Percentiles rank a stretch among this genome's conserved stretches.
Evolutionary conservation across 2,888 invertebrate species (phyloP).

Genomic region (Tenthredo notha): DNA sequence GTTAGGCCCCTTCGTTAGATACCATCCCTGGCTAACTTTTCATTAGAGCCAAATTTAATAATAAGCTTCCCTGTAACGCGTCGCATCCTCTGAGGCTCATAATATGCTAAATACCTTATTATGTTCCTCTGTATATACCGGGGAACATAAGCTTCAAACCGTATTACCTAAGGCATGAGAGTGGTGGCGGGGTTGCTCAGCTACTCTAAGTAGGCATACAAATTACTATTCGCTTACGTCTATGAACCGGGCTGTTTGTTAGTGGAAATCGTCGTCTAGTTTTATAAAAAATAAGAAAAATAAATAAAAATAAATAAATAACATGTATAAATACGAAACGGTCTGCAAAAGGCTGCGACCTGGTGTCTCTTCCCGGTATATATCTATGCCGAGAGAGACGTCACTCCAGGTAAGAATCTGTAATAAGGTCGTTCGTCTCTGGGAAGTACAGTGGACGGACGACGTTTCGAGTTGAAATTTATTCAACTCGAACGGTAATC

Average conservation of each 20-base stretch:
- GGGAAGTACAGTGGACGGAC: not conserved
- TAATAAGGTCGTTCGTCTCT: constrained; percentile 51
- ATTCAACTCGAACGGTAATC: constrained; percentile 46
- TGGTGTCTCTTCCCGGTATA: constrained; percentile 13
- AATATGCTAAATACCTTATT: constrained; percentile 56
- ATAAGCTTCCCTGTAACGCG: constrained; percentile 54
- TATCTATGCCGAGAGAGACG: constrained; percentile 36
- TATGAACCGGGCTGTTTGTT: not conserved
- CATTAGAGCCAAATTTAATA: constrained; percentile 63
- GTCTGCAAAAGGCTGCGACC: not conserved
- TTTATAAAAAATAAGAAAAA: not conserved
- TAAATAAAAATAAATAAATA: no score
- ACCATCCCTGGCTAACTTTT: constrained; percentile 55
- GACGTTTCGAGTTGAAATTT: constrained; percentile 48
- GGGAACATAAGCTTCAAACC: constrained; percentile 32
- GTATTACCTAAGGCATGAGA: constrained; percentile 5
- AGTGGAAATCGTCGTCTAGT: constrained; percentile 15
- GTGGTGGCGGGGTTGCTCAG: constrained; percentile 1
- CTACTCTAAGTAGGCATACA: constrained; percentile 31
- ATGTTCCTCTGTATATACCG: constrained; percentile 26
- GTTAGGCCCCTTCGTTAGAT: constrained; percentile 48
- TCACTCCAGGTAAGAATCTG: constrained; percentile 43
- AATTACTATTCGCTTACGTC: constrained; percentile 38
- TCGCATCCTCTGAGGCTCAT: constrained; percentile 49
- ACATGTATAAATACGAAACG: not conserved